Evolutionary conservation across 2,113 vertebrate genomes (phyloP).

Genomic region (Telmatochromis sp.): DNA sequence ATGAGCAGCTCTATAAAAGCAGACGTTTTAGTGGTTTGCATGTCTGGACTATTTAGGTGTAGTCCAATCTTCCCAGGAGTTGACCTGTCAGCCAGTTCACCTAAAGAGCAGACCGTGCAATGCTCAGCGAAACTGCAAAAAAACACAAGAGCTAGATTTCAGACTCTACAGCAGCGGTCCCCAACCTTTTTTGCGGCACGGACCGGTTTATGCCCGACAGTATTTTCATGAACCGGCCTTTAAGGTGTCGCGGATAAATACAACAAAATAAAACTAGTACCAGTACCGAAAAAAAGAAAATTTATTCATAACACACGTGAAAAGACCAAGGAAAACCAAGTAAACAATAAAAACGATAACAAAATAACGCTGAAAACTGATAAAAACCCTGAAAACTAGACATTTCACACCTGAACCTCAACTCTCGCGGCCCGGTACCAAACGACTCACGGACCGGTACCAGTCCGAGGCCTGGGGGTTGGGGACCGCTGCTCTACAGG

Average conservation of each 20-base stretch:
- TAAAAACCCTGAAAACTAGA: too few species aligned
- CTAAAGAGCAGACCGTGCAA: not conserved
- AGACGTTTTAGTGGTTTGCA: not conserved
- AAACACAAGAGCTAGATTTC: accelerated
- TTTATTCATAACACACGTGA: accelerated
- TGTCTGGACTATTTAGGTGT: not conserved
- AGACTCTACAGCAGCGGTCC: not conserved
- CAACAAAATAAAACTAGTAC: too few species aligned
- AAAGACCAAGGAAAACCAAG: too few species aligned
- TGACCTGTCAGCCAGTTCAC: not conserved
- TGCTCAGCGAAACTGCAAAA: not conserved
- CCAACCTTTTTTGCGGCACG: too few species aligned
- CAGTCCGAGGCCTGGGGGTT: accelerated
- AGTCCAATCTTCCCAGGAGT: not conserved
- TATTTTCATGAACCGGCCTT: too few species aligned
- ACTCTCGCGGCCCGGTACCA: accelerated
- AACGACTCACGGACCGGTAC: accelerated
- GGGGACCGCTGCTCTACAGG: not conserved
- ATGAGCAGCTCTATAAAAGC: not conserved
- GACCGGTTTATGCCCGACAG: too few species aligned
- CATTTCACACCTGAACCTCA: too few species aligned
- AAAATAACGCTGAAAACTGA: too few species aligned
- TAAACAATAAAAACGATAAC: too few species aligned
- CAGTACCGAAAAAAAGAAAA: too few species aligned
- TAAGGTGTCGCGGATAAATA: too few species aligned